Evolutionary conservation across 1,140 invertebrate species (phyloP), one percentile per base, ranked within the genome.

Genomic region (Hyles euphorbiae): DNA sequence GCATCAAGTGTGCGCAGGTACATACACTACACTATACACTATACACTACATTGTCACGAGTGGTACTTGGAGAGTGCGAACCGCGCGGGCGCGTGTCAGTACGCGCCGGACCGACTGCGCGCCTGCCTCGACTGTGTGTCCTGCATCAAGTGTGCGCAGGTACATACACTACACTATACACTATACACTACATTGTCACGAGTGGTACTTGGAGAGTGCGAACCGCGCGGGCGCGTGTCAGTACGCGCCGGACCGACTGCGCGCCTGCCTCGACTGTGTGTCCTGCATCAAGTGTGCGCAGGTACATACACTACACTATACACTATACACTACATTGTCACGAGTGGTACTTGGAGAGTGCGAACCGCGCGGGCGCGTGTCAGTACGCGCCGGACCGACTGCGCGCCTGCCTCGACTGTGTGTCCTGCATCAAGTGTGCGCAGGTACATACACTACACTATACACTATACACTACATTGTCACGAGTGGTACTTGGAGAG

Each of bases 321-420:
- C n/a, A n/a, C n/a, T n/a, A n/a, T n/a, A n/a, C n/a, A n/a, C n/a
- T n/a, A n/a, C n/a, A n/a, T n/a, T n/a, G n/a, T n/a, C 93, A 94
- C 78, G 92, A 96, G 81, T 88, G 94, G 67, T 95, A 94, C 74
- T 86, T 91, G 47, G 93, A 95, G 70, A 95, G 96, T 57, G 93
- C 94, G 47, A 98, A 98, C 89, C 89, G 92, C 32, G 90, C 93
- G 32, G 97, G 96, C 22, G 93, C 93, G 34, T 98, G 97, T 87
- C 94, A 97, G 76, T 96, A 94, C 81, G 96, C 96, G 3, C 97
- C 97, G 1, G 97, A 98, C 90, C 92, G 92, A 61, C 93, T 96
- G 70, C 93, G 92, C 64, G 91, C 93, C 22, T 94, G 94, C 69
- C 95, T 98, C 63, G 94, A 97, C 74, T 91, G 91, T 60, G 91